Evolutionary conservation across 1,140 invertebrate species (phyloP), one percentile per base, ranked within the genome.

Genomic region (Zaprionus tsacasi): DNA sequence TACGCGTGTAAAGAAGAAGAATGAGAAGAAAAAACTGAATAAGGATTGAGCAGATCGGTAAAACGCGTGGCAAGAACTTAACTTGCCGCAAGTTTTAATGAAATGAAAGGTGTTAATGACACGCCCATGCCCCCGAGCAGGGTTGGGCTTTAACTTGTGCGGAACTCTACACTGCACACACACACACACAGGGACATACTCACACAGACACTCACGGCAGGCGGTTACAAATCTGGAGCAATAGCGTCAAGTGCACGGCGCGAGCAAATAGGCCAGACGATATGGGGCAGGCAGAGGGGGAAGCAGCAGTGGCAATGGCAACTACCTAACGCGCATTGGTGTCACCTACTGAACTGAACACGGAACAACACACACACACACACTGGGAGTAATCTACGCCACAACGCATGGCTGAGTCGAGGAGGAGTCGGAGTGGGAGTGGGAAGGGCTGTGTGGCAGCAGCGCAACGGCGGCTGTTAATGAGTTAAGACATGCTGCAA

Each of bases 201-300:
- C 50, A 35, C 25, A 21, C 54, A 48, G 52, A 63, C 33, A 40
- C 8, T 43, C 25, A 4, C 68, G 25, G 40, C 8, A 21, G 54
- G 36, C 35, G 43, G 61, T 43, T 36, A 69, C 59, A 82, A 87
- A 89, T 85, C 61, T 88, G 85, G 85, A 88, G 85, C 85, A 88
- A 81, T 73, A 78, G 83, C 80, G 85, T 89, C 83, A 88, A 89
- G 85, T 89, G 78, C 83, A 83, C 81, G 83, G 80, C 59, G 70
- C 82, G 15, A 30, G 40, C 61, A 72, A 78, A 82, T 87, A 77
- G 82, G 83, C 72, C 82, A 87, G 77, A 87, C 79, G 82, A 56
- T 52, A 52, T 70, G 76, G 71, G 65, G 65, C 58, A 38, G 48
- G 56, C 27, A 63, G 27, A 30, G 27, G 3, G 6, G 27, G 27